These are phyloP conservation scores for Apteryx mantelli DNA, from an alignment of 2,113 vertebrate genomes.

Conservation along the genomic window DNA sequence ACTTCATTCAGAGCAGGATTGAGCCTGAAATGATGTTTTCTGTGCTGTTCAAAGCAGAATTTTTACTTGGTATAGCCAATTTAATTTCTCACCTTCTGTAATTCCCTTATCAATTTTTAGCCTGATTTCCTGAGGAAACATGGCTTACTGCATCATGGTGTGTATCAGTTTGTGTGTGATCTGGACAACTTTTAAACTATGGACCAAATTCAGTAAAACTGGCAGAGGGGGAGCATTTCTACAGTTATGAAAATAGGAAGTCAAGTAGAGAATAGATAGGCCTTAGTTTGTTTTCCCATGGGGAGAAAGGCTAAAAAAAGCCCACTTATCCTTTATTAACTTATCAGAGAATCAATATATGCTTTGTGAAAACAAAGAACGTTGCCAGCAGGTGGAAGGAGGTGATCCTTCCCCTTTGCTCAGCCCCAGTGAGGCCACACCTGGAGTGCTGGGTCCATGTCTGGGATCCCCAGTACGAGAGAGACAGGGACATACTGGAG, in stretches of 20 bases:
- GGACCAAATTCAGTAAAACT: background rate
- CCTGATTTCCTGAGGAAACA: background rate
- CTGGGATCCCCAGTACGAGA: too few species aligned
- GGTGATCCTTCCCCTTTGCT: too few species aligned
- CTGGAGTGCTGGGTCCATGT: too few species aligned
- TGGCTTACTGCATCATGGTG: background rate
- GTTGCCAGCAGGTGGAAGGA: too few species aligned
- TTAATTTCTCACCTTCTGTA: background rate
- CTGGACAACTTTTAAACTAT: background rate
- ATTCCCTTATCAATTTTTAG: background rate
- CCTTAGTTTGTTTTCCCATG: background rate
- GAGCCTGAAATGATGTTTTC: background rate
- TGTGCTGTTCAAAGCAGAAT: background rate
- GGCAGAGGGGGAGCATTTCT: background rate
- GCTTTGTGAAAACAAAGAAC: background rate
- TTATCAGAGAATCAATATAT: background rate
- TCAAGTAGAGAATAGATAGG: background rate
- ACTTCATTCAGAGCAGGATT: background rate
- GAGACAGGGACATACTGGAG: too few species aligned
- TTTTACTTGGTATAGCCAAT: background rate
- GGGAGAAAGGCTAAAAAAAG: background rate
- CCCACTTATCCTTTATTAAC: background rate
- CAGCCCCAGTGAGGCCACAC: too few species aligned
- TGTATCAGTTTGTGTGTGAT: background rate
- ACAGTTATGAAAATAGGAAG: background rate